Evolutionary conservation across 2,888 invertebrate genomes (phyloP), one percentile per base, ranked within the genome.

Genomic region (Stegana nigrithorax): DNA sequence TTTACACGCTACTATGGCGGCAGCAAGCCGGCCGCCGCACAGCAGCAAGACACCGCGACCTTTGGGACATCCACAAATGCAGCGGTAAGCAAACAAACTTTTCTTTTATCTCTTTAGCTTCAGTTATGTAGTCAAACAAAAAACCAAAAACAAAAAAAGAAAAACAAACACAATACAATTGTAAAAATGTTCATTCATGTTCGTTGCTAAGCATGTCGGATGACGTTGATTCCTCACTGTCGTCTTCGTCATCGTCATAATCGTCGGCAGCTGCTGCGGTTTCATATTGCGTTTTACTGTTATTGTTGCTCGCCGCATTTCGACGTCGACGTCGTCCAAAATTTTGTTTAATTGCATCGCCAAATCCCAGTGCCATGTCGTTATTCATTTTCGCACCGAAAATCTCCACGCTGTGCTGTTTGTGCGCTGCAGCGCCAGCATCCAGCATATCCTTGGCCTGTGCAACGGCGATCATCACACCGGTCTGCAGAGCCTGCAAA

Each of bases 1-100:
- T 86, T 84, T 60, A 84, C 85, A 2, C 75, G 85, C 5, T 83
- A 81, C 59, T 86, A 73, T 59, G 84, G 84, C n/a, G 81, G 78
- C 17, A 63, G 65, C 59, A 67, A 36, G 47, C 36, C 69, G 62
- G 36, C 69, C 58, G 39, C 60, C 50, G 21, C 65, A 58, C n/a
- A n/a, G n/a, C n/a, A n/a, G n/a, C n/a, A n/a, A n/a, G n/a, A n/a
- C n/a, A n/a, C n/a, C n/a, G n/a, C n/a, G n/a, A n/a, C n/a, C n/a
- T n/a, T n/a, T n/a, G n/a, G n/a, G 10, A 47, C 51, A 14, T 19
- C 65, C 60, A 12, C 72, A 71, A 25, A 71, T 63, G 6, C 72
- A 69, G 53, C 70, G 65, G 12, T 71, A 67, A 50, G 65, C 66
- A 12, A 47, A n/a, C n/a, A n/a, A n/a, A n/a, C n/a, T n/a, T n/a